Base-by-base conservation (phyloP, 2,113 vertebrate genomes). In the Microcebus murinus region DNA sequence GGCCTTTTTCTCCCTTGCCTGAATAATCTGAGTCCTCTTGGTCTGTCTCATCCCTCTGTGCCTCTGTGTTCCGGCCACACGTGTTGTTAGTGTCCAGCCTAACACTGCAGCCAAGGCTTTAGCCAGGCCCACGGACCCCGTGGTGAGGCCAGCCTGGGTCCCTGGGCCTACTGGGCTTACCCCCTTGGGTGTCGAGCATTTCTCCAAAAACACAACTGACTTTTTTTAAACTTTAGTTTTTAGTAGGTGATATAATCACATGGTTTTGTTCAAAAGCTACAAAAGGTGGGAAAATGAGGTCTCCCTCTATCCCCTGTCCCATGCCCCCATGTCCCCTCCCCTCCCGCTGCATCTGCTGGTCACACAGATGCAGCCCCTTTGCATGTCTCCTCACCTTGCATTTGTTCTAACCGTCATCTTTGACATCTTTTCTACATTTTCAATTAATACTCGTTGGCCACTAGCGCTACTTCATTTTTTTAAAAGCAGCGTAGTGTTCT, bases 11-110 rank as follows among this genome's bases (percentile, higher is more conserved):
- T 31, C 11, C 57, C 48, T 61, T 21, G 18, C 57, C 59, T 8
- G 27, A 82, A n/a, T n/a, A 59, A n/a, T 25, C 67, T 17, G 0
- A 17, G 31, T 12, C 39, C 61, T 82, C 39, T 57, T 23, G 3
- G 34, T 42, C 68, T 52, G 4, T n/a, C 27, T 3, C 0, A 7
- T 9, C 4, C 48, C 70, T 91, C 1, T 0, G 48, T 15, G 0
- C n/a, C 50, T 50, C 67, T 57, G 65, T 57, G n/a, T 81, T 52
- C 61, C 77, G 52, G 17, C 39, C 29, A 10, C 42, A 3, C 15
- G 13, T 1, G 0, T 52, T 55, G 13, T 39, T 31, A 39, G 2
- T 21, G 6, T 31, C 34, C 55, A 71, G 21, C 55, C 70, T 63
- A 0, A 45, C 1, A 12, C 50, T 10, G 25, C 27, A 36, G 45